These are phyloP conservation scores for Portunus trituberculatus DNA, from an alignment of 1,140 invertebrate genomes.

Conservation along the genomic window DNA sequence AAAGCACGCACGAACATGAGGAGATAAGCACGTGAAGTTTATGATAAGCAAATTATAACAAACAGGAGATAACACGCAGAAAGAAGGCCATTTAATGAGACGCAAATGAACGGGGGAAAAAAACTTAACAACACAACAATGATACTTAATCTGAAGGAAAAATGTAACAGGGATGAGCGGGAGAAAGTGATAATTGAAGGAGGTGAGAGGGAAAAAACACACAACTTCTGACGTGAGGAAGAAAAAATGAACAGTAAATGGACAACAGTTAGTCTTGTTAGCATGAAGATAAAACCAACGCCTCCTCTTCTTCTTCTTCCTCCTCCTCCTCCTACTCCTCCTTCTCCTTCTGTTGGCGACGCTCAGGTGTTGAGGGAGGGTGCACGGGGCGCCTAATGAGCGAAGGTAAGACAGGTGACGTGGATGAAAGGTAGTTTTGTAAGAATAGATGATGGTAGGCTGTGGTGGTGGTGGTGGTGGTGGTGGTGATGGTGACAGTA, in stretches of 20 bases:
- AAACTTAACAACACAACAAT: neutral
- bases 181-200: neutral
- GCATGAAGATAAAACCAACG: neutral
- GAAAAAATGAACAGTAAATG: neutral
- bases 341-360: neutral
- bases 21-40: neutral
- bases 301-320: too few species aligned
- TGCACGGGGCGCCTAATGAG: neutral
- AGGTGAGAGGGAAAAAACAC: neutral
- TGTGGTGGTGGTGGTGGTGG: neutral
- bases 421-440: neutral
- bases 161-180: neutral
- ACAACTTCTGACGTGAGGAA: neutral
- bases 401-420: neutral
- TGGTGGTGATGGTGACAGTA: too few species aligned
- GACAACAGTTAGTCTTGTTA: neutral
- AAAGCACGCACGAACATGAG: neutral
- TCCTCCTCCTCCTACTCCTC: neutral
- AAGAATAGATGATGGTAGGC: neutral
- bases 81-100: neutral
- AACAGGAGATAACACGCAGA: neutral
- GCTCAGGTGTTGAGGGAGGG: slow-evolving; percentile 1
- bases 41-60: neutral
- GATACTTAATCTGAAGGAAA: neutral
- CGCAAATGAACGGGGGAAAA: neutral